Evolutionary conservation across 2,113 vertebrate species (phyloP).

Genomic region (Phocoena phocoena): DNA sequence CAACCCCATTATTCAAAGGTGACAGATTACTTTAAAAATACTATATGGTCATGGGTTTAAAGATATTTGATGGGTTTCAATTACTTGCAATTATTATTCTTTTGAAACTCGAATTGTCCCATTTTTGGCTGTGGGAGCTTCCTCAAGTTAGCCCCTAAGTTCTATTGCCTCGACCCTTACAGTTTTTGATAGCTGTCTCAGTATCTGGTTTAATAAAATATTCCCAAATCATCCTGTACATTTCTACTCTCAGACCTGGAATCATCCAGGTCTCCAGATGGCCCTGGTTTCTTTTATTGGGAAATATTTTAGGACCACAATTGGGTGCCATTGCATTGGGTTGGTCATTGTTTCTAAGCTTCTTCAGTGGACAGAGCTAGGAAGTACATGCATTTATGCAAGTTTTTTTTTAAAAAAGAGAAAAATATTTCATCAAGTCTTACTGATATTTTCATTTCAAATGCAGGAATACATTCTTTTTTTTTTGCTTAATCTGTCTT

Average conservation of each 20-base stretch:
- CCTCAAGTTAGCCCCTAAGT: not conserved
- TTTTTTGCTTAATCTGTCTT: not conserved
- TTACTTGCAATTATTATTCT: not conserved
- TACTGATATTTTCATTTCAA: not conserved
- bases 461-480: not conserved
- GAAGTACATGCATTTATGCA: not conserved
- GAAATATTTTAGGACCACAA: not conserved
- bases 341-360: not conserved
- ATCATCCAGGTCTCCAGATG: not conserved
- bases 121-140: not conserved
- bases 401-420: slow-evolving; percentile 2
- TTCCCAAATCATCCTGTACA: not conserved
- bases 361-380: not conserved
- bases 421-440: not conserved
- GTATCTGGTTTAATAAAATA: slow-evolving; percentile 6
- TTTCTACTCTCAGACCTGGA: not conserved
- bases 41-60: not conserved
- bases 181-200: not conserved
- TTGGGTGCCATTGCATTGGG: not conserved
- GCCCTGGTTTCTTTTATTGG: not conserved
- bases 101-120: not conserved
- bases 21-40: not conserved
- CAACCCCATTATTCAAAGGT: not conserved
- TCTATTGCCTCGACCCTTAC: not conserved
- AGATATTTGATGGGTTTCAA: slow-evolving; percentile 22